Evolutionary conservation across 2,113 vertebrate species (phyloP).

Genomic region (Lagopus leucura): DNA sequence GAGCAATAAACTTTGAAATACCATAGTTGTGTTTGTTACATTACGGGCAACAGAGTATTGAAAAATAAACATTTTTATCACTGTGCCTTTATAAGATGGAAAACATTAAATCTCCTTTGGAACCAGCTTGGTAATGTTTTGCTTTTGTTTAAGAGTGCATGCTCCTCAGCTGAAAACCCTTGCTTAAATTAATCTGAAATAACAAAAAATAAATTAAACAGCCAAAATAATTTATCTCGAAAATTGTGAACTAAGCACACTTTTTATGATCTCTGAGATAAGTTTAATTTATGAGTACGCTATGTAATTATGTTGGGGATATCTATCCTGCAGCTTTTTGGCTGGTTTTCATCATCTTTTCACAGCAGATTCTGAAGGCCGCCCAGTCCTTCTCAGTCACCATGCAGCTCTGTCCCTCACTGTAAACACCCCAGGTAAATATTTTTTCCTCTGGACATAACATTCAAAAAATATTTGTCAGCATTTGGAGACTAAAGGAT

Average conservation of each 20-base stretch:
- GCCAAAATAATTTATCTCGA: conserved; percentile 56
- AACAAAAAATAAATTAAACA: conserved; percentile 50
- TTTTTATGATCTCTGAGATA: conserved; percentile 5
- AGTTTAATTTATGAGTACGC: conserved; percentile 64
- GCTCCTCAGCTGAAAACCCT: conserved; percentile 34
- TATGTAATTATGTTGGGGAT: conserved; percentile 13
- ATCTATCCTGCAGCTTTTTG: conserved; percentile 35
- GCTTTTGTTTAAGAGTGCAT: background rate
- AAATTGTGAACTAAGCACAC: conserved; percentile 21
- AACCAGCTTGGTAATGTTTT: background rate
- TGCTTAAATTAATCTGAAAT: conserved; percentile 49
- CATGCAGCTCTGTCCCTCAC: background rate
- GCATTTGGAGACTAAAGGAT: background rate
- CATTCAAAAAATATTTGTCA: conserved; percentile 8
- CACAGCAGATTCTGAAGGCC: background rate
- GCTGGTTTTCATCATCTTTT: conserved; percentile 22
- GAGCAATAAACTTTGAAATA: conserved; percentile 54
- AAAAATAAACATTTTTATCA: conserved; percentile 25
- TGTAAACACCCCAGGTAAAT: conserved; percentile 30
- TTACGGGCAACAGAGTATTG: conserved; percentile 17
- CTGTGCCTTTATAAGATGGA: conserved; percentile 4
- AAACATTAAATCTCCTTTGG: conserved; percentile 12
- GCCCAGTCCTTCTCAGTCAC: background rate
- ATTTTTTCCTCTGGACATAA: background rate
- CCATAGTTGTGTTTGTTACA: conserved; percentile 6